Base-by-base conservation (phyloP, 2,888 invertebrate genomes). In the Drosophila multiciliata region DNA sequence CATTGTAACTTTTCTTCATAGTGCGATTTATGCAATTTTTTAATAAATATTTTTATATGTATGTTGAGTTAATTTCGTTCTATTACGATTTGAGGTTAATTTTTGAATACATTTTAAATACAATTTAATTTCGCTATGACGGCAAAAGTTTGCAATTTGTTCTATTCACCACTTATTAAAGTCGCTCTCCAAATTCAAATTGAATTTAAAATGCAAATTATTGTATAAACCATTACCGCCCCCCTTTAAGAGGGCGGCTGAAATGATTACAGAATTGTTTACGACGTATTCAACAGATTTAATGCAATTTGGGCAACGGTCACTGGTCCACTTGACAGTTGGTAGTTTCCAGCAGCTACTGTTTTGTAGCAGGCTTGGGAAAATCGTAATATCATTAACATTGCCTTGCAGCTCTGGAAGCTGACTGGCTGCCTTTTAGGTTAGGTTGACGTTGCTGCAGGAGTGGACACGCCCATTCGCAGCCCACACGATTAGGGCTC, bases 131-230 rank as follows among this genome's bases (percentile, higher is more conserved):
- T 88, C 73, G 77, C 73, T 77, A 63, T 67, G 81, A 63, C 55
- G 75, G 60, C 48, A 61, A 74, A 83, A 73, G 66, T 67, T 80
- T 77, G 57, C 81, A 76, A 72, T 76, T 77, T 57, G 74, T 87
- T 88, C 80, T 80, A 88, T 88, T 82, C 72, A 54, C 75, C 73
- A 86, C 76, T 87, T 87, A 85, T 90, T 87, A 77, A 67, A 89
- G 83, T 75, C 75, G 66, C 65, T 71, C 63, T 75, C 70, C 75
- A 90, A 90, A 83, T 89, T 83, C 77, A 83, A 87, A 90, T 90
- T 75, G 69, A 73, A 75, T 73, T 52, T 58, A 45, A 58, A 75
- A 66, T 66, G 55, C 38, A 45, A 45, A 54, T 71, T 57, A 63
- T 79, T 75, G 49, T 53, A 23, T 11, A 63, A 15, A 23, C 20